Evolutionary conservation across 2,797 vertebrate genomes (phyloP).

Genomic region (Basileuterus tristriatus): DNA sequence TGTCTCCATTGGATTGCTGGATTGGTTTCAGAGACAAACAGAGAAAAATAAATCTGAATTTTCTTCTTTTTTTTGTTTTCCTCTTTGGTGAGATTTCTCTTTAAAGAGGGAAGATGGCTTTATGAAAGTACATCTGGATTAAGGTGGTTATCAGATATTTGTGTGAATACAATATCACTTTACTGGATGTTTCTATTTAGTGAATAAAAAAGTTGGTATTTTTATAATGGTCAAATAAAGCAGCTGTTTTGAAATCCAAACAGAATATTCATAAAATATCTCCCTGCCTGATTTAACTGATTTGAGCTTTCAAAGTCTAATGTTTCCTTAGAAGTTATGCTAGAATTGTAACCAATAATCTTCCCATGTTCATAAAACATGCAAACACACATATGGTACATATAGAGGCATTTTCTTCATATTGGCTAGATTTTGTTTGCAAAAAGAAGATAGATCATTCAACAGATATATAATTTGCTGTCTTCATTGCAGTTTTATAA

Average conservation of each 20-base stretch:
- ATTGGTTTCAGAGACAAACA: background rate
- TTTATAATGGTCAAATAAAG: constrained; percentile 16
- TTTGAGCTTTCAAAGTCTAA: constrained; percentile 32
- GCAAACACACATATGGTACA: background rate
- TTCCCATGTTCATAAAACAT: background rate
- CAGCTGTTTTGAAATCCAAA: constrained; percentile 31
- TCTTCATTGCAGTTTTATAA: constrained; percentile 71
- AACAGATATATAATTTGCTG: constrained; percentile 55
- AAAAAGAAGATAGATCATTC: constrained; percentile 49
- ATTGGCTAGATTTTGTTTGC: constrained; percentile 21
- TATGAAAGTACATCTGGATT: background rate
- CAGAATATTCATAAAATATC: constrained; percentile 29
- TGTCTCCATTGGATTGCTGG: background rate
- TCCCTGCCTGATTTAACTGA: constrained; percentile 30
- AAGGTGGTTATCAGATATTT: background rate
- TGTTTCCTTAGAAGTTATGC: background rate
- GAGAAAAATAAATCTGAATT: background rate
- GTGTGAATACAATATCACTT: background rate
- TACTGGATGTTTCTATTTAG: background rate
- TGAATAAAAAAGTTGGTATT: background rate
- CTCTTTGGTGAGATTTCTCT: background rate
- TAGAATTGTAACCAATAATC: constrained; percentile 23
- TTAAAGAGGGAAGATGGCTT: background rate
- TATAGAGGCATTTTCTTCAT: background rate
- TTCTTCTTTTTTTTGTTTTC: background rate